Evolutionary conservation across 1,140 invertebrate species (phyloP), one percentile per base, ranked within the genome.

Genomic region (Hylaeus volcanicus): DNA sequence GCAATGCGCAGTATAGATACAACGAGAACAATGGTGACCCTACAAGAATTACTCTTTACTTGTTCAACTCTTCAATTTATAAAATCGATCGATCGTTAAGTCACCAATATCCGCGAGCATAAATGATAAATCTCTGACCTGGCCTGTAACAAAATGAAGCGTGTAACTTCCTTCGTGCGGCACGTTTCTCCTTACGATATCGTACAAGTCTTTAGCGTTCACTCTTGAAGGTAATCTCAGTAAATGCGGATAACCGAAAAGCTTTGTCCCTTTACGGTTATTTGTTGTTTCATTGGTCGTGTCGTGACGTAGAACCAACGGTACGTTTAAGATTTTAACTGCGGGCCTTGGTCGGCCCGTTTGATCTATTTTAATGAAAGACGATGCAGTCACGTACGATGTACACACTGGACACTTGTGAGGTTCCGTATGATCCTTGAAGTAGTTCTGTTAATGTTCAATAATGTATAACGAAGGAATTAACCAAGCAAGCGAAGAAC

Each of bases 11-110:
- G 93, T 93, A 83, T 94, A 96, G 68, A 95, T 91, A 90, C 96
- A 96, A 9, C 95, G 93, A 12, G 95, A 96, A 88, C 96, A 96
- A 75, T 93, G 93, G 63, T 94, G 92, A 63, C 95, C 95, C 95
- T 96, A 83, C 8, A 92, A 87, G 5, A 74, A 58, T 39, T 51
- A 12, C 8, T 63, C 15, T 75, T 70, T 74, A 65, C 61, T 75
- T 26, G 1, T 76, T 26, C 26, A 58, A 12, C 2, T 58, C 41
- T 68, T 39, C 48, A 45, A 58, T 12, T 15, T 66, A 3, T 66
- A 66, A n/a, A 2, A 56, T 70, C 11, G 26, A 26, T 9, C 48
- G n/a, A 51, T 8, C 9, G 6, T 48, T 37, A 45, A 60, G 37
- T 53, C 39, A 55, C 14, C 5, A 43, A 68, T 63, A 9, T 43